Evolutionary conservation across 2,888 invertebrate species (phyloP).

Genomic region (Marasmarcha lunaedactyla): DNA sequence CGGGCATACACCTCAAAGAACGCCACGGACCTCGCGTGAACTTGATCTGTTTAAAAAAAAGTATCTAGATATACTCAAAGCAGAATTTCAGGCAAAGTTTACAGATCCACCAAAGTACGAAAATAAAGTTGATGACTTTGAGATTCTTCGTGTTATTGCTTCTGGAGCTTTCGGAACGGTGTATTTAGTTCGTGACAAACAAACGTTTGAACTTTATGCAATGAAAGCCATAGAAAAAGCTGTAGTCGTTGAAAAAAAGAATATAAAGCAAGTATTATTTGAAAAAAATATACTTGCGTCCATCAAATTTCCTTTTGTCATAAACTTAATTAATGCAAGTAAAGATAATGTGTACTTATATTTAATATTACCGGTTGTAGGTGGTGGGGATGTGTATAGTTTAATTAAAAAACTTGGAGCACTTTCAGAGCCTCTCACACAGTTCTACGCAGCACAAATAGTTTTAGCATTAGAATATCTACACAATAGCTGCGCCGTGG

Average conservation of each 20-base stretch:
- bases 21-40: no score
- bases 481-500: slow-evolving; percentile 79
- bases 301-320: slow-evolving; percentile 86
- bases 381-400: slow-evolving; percentile 86
- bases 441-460: slow-evolving; percentile 92
- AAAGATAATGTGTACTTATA: slow-evolving; percentile 88
- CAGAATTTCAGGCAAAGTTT: slow-evolving; percentile 30
- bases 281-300: slow-evolving; percentile 90
- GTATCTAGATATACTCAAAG: slow-evolving; percentile 37
- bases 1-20: no score
- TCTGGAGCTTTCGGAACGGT: slow-evolving; percentile 90
- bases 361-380: slow-evolving; percentile 82
- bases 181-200: slow-evolving; percentile 75
- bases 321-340: slow-evolving; percentile 81
- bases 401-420: slow-evolving; percentile 70
- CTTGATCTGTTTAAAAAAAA: no score
- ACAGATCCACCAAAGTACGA: slow-evolving; percentile 17
- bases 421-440: slow-evolving; percentile 79
- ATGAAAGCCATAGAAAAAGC: slow-evolving; percentile 90
- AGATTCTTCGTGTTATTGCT: slow-evolving; percentile 73
- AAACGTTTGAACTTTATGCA: slow-evolving; percentile 74
- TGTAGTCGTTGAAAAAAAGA: slow-evolving; percentile 83
- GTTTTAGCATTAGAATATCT: slow-evolving; percentile 90
- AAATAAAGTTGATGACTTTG: slow-evolving; percentile 69
- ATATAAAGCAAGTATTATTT: slow-evolving; percentile 82